These are phyloP conservation scores for Brevipalpus yothersi DNA, from an alignment of 1,140 invertebrate genomes.

Conservation along the genomic window DNA sequence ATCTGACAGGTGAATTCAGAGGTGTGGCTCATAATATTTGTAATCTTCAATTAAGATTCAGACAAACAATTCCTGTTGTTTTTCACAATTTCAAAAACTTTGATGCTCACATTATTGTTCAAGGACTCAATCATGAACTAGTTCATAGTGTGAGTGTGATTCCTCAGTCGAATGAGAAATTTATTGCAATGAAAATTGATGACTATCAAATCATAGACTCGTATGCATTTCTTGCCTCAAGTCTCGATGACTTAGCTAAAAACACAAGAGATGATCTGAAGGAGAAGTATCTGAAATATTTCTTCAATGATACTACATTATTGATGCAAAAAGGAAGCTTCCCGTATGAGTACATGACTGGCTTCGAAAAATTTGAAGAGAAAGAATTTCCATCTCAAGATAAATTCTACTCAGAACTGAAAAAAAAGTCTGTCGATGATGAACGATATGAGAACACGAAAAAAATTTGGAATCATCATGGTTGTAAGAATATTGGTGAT, in stretches of 20 bases:
- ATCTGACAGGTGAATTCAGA: not conserved
- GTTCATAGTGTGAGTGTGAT: not conserved
- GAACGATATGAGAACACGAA: not conserved
- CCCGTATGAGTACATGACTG: constrained; percentile 13
- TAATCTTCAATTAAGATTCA: not conserved
- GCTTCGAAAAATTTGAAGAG: constrained; percentile 11
- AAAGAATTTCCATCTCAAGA: constrained; percentile 9
- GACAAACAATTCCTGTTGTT: not conserved
- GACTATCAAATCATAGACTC: not conserved
- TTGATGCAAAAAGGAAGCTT: constrained; percentile 10
- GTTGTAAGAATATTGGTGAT: constrained; percentile 18
- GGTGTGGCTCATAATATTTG: not conserved
- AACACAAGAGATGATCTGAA: not conserved
- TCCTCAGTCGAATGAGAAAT: not conserved
- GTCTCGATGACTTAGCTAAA: not conserved
- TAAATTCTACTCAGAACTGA: not conserved
- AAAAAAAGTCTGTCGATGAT: not conserved
- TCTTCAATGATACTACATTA: not conserved
- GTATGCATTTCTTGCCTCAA: not conserved
- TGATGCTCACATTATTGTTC: not conserved
- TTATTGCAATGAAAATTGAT: not conserved
- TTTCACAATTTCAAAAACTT: not conserved
- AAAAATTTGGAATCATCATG: constrained; percentile 14
- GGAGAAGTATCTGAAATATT: not conserved
- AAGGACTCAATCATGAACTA: not conserved